These are phyloP conservation scores for Lasioglossum figueresi DNA, from an alignment of 2,888 invertebrate species.

Conservation along the genomic window DNA sequence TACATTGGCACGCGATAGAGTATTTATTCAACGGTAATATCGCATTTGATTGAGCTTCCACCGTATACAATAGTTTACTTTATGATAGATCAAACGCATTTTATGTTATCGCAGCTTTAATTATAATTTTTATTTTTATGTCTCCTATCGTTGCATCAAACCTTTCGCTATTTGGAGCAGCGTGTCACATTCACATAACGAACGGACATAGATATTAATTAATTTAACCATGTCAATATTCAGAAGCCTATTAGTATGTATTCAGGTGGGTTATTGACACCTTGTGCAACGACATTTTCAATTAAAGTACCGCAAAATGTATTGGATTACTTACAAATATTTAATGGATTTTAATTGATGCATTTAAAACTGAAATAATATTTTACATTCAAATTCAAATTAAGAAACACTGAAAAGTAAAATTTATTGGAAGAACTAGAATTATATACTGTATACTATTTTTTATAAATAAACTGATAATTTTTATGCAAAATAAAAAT, in stretches of 20 bases:
- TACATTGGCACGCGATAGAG: neutral
- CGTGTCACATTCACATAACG: neutral
- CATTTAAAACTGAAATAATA: neutral
- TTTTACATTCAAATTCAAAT: neutral
- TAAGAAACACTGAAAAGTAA: neutral
- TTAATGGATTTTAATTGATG: neutral
- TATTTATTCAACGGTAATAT: slow-evolving; percentile 24
- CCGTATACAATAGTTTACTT: neutral
- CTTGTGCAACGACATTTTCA: neutral
- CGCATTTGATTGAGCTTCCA: neutral
- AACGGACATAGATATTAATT: neutral
- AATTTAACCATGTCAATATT: neutral
- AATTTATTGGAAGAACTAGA: neutral
- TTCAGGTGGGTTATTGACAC: neutral
- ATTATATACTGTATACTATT: too few species aligned
- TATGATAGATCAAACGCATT: neutral
- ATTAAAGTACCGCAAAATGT: neutral
- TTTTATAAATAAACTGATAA: too few species aligned
- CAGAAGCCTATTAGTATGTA: neutral
- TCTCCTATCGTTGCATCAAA: neutral
- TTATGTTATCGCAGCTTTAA: neutral
- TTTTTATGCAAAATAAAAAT: neutral
- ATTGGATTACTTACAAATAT: neutral
- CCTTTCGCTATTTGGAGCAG: neutral
- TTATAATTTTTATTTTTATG: neutral